phyloP scores from a whole-genome alignment of 1,140 invertebrate species.

The Drosophila persimilis region DNA sequence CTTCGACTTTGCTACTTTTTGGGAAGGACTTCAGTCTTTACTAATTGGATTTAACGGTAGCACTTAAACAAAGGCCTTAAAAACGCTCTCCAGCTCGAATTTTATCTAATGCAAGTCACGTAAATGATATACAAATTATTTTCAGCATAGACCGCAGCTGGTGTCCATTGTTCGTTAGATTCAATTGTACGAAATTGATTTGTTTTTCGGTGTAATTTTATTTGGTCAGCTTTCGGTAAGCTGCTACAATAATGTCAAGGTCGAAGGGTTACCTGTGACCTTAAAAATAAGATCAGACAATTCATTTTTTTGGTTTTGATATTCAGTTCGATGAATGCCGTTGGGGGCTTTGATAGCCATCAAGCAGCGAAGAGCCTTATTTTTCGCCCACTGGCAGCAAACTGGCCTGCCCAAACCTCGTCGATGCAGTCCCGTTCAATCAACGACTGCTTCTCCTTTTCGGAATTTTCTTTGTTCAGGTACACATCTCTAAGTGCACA shows the following conservation, averaged over 20 bases:
- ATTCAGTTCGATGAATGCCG: no score
- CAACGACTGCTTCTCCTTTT: no score
- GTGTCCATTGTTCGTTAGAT: conserved; percentile 28
- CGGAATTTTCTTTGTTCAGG: no score
- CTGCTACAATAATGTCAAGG: conserved; percentile 30
- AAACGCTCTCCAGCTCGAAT: conserved; percentile 5
- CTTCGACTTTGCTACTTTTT: not conserved
- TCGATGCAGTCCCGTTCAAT: no score
- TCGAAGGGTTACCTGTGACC: conserved; percentile 10
- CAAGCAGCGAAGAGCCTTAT: no score
- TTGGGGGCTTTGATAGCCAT: no score
- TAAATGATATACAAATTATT: conserved; percentile 30
- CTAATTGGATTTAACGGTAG: conserved; percentile 30
- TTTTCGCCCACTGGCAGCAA: no score
- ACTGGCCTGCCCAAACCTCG: no score
- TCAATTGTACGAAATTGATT: conserved; percentile 39
- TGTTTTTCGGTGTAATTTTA: conserved; percentile 11
- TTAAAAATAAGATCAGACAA: no score
- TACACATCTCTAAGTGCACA: no score
- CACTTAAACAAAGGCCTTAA: not conserved
- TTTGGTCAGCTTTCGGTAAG: not conserved
- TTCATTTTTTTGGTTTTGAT: no score
- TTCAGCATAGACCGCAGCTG: conserved; percentile 28
- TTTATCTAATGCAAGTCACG: conserved; percentile 26
- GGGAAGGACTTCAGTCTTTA: not conserved